Evolutionary conservation across 1,140 invertebrate genomes (phyloP).

Genomic region (Drepana arcuata): DNA sequence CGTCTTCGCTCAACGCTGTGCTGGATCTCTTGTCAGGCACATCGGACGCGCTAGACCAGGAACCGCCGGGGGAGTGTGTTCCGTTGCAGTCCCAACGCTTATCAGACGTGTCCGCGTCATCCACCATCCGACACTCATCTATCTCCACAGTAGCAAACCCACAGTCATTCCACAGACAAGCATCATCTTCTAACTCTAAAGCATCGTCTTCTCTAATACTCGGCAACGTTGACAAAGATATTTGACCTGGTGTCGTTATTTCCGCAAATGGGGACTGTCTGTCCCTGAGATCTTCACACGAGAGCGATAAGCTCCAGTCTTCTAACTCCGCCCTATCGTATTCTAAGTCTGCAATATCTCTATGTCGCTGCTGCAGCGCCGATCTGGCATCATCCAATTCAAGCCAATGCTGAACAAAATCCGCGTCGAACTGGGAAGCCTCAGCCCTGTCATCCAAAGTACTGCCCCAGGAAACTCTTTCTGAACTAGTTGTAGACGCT

Average conservation of each 20-base stretch:
- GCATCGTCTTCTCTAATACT: conserved; percentile 82
- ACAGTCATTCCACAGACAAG: conserved; percentile 79
- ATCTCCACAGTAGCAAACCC: conserved; percentile 62
- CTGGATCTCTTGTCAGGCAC: conserved; percentile 77
- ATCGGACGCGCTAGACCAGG: conserved; percentile 76
- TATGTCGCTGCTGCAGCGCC: conserved; percentile 76
- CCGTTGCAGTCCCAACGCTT: conserved; percentile 70
- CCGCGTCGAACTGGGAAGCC: conserved; percentile 78
- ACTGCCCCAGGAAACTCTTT: conserved; percentile 73
- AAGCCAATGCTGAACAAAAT: conserved; percentile 84
- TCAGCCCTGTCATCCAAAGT: conserved; percentile 71
- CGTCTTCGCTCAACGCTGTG: conserved; percentile 78
- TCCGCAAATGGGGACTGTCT: conserved; percentile 65
- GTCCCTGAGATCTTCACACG: conserved; percentile 77
- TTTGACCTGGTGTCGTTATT: conserved; percentile 71
- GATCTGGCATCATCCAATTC: conserved; percentile 79
- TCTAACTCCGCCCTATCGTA: conserved; percentile 83
- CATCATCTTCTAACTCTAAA: conserved; percentile 81
- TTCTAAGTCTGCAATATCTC: conserved; percentile 79
- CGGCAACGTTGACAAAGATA: conserved; percentile 76
- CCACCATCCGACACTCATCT: conserved; percentile 56
- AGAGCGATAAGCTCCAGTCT: conserved; percentile 84
- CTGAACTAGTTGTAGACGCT: conserved; percentile 62
- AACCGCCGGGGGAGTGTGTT: conserved; percentile 74
- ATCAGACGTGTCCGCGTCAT: conserved; percentile 49